phyloP scores from a whole-genome alignment of 1,140 invertebrate species.

The Brachionus paranguensis region DNA sequence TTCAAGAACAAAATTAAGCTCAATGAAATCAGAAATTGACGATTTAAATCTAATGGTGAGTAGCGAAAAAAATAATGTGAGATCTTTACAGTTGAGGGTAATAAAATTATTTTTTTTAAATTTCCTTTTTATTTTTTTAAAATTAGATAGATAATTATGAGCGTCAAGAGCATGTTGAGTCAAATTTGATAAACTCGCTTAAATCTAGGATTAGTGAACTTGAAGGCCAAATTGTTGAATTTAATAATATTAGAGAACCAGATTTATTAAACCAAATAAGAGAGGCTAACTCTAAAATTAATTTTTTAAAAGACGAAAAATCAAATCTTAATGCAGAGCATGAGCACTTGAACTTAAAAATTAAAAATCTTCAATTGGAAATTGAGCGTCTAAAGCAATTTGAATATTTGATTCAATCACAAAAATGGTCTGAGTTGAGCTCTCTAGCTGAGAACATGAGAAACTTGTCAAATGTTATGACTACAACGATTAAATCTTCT shows the following conservation, averaged over 20 bases:
- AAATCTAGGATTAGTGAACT: not conserved
- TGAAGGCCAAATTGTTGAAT: not conserved
- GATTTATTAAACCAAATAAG: not conserved
- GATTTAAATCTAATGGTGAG: not conserved
- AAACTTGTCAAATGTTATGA: conserved; percentile 49
- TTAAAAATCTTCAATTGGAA: conserved; percentile 42
- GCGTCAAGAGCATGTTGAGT: not conserved
- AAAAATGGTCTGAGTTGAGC: conserved; percentile 55
- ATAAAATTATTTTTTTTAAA: not conserved
- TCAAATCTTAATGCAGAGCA: conserved; percentile 42
- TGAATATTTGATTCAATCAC: conserved; percentile 48
- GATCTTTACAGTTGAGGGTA: conserved; percentile 14
- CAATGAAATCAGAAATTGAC: not conserved
- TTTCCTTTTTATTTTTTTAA: not conserved
- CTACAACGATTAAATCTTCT: not conserved
- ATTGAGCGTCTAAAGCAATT: conserved; percentile 47
- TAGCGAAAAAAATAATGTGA: not conserved
- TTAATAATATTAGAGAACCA: not conserved
- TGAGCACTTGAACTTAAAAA: conserved; percentile 42
- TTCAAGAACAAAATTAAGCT: not conserved
- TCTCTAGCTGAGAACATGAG: conserved; percentile 53
- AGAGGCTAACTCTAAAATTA: not conserved
- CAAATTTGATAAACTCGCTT: not conserved
- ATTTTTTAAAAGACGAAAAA: conserved; percentile 43
- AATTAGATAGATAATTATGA: not conserved